phyloP scores from a whole-genome alignment of 92 coral and sea anemone species.

The Bergia puertoricense region DNA sequence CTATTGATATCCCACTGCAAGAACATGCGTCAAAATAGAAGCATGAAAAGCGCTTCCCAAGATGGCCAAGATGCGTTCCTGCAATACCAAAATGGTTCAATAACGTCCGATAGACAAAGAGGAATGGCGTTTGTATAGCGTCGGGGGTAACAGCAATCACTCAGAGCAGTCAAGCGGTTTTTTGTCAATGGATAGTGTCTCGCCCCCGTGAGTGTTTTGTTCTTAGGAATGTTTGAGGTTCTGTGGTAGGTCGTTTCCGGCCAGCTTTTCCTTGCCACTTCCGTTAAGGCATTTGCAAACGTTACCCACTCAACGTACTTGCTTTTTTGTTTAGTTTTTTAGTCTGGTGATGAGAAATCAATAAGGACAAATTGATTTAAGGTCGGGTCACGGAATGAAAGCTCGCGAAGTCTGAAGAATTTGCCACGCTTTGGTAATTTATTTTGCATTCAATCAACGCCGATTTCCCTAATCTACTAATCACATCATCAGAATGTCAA shows the following conservation, averaged over 20 bases:
- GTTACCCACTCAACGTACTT: slow-evolving; percentile 11
- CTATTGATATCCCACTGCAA: neutral
- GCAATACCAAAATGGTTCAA: neutral
- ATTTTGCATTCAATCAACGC: slow-evolving; percentile 37
- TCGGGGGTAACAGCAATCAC: neutral
- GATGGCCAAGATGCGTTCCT: slow-evolving; percentile 1
- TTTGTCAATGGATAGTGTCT: slow-evolving; percentile 7
- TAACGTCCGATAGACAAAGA: neutral
- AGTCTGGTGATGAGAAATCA: slow-evolving; percentile 30
- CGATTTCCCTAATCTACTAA: slow-evolving; percentile 28
- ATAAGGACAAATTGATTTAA: slow-evolving; percentile 16
- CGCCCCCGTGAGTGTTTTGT: slow-evolving; percentile 31
- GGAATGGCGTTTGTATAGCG: slow-evolving; percentile 6
- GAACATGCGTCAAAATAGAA: neutral
- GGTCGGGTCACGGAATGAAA: slow-evolving; percentile 32
- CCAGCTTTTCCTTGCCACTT: slow-evolving; percentile 7
- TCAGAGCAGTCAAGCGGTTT: slow-evolving; percentile 7
- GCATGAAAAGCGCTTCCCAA: no score
- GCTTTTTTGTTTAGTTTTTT: slow-evolving; percentile 8
- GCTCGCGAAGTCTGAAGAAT: neutral
- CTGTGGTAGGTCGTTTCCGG: slow-evolving; percentile 46
- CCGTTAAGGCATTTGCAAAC: slow-evolving; percentile 8
- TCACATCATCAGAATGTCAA: slow-evolving; percentile 32
- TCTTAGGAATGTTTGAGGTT: slow-evolving; percentile 24
- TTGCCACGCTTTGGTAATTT: neutral